phyloP scores from a whole-genome alignment of 1,140 invertebrate species.

The Diachasma alloeum region DNA sequence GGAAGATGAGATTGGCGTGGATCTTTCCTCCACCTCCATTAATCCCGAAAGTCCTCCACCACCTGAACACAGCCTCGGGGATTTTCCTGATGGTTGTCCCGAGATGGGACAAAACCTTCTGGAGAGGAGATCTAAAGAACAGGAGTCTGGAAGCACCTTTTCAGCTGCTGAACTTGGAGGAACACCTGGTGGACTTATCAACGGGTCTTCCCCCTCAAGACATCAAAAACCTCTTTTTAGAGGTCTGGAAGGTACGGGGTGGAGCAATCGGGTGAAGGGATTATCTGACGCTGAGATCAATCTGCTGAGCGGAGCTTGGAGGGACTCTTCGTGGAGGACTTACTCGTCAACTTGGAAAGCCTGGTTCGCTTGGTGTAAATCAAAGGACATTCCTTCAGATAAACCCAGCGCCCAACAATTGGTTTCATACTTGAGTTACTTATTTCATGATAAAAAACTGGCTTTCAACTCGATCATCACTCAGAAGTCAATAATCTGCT shows the following conservation, averaged over 20 bases:
- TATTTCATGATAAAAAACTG: slow-evolving; percentile 7
- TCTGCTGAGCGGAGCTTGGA: slow-evolving; percentile 29
- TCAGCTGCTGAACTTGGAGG: background rate
- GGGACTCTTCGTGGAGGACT: slow-evolving; percentile 25
- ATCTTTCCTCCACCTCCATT: slow-evolving; percentile 34
- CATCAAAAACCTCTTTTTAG: background rate
- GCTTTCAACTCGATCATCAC: slow-evolving; percentile 18
- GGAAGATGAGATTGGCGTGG: slow-evolving; percentile 11
- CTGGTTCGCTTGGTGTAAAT: slow-evolving; percentile 16
- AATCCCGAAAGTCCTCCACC: slow-evolving; percentile 38
- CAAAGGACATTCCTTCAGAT: background rate
- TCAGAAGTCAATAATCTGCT: slow-evolving; percentile 20
- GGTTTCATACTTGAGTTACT: background rate
- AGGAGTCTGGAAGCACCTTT: background rate
- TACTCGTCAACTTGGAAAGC: slow-evolving; percentile 21
- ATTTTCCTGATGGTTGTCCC: slow-evolving; percentile 10
- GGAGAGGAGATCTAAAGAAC: background rate
- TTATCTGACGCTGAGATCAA: slow-evolving; percentile 8
- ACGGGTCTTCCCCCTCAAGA: slow-evolving; percentile 17
- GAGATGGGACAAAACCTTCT: background rate
- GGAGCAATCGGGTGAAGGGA: slow-evolving; percentile 3
- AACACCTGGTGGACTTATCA: slow-evolving; percentile 27
- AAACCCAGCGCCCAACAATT: background rate
- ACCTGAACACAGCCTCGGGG: slow-evolving; percentile 31
- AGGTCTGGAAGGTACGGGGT: slow-evolving; percentile 30